Evolutionary conservation across 2,113 vertebrate species (phyloP).

Genomic region (Oenanthe oenanthe): DNA sequence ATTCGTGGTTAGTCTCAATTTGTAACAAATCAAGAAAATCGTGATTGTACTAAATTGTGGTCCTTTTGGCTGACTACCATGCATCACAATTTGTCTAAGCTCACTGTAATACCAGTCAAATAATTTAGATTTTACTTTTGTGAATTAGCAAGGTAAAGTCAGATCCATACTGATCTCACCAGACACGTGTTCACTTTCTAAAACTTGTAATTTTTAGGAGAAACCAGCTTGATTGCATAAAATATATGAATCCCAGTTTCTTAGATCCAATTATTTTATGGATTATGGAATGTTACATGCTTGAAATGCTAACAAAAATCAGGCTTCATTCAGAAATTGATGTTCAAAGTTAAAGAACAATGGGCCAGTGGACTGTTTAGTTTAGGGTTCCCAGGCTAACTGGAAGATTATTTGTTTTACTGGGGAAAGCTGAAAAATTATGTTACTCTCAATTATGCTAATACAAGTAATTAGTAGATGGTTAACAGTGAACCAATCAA

Average conservation of each 20-base stretch:
- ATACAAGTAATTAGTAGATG: not conserved
- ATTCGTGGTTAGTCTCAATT: not conserved
- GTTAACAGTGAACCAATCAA: not conserved
- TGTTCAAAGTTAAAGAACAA: not conserved
- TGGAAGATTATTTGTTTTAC: not conserved
- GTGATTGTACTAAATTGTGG: not conserved
- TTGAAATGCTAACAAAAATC: not conserved
- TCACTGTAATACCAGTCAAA: not conserved
- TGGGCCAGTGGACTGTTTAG: not conserved
- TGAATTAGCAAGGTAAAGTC: not conserved
- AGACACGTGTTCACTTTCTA: not conserved
- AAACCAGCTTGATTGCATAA: not conserved
- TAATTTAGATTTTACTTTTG: not conserved
- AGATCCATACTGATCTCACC: not conserved
- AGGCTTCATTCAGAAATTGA: not conserved
- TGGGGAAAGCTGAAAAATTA: not conserved
- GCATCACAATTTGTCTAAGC: not conserved
- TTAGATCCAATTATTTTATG: not conserved
- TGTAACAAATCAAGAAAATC: not conserved
- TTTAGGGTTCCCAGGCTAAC: not conserved
- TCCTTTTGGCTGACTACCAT: not conserved
- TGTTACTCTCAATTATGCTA: not conserved
- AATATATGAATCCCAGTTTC: not conserved
- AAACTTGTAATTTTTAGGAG: not conserved
- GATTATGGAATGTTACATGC: not conserved